Conservation (phyloP, 2,113 vertebrate species). For the Phaethon lepturus region DNA sequence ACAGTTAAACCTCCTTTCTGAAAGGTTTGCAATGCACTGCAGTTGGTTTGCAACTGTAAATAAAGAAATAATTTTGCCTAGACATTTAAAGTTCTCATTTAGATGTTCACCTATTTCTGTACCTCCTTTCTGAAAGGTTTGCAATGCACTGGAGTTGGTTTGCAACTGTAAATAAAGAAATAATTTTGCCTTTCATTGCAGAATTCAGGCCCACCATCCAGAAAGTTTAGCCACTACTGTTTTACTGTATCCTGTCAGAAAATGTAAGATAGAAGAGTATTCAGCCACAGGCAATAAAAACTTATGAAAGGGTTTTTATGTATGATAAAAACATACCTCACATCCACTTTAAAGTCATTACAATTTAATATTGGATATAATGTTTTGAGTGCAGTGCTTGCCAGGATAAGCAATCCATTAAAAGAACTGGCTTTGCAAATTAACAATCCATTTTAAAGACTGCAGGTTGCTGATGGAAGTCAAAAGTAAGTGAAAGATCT, state of each 20-base stretch:
- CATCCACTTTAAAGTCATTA: not conserved
- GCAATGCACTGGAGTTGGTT: not conserved
- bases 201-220: not conserved
- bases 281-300: not conserved
- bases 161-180: not conserved
- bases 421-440: slow-evolving; percentile 12
- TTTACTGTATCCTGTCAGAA: not conserved
- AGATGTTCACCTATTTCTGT: too few species aligned
- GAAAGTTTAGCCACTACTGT: not conserved
- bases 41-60: not conserved
- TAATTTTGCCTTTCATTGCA: not conserved
- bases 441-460: slow-evolving; percentile 25
- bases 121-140: not conserved
- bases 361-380: not conserved
- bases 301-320: slow-evolving; percentile 20
- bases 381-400: not conserved
- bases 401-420: not conserved
- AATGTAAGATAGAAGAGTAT: not conserved
- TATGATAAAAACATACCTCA: slow-evolving; percentile 9
- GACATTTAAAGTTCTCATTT: too few species aligned
- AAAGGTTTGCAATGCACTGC: not conserved
- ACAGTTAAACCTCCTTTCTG: not conserved
- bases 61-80: not conserved
- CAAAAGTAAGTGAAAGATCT: slow-evolving; percentile 37
- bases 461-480: slow-evolving; percentile 15